These are phyloP conservation scores for Promerops cafer DNA, from an alignment of 2,113 vertebrate genomes.

Conservation along the genomic window DNA sequence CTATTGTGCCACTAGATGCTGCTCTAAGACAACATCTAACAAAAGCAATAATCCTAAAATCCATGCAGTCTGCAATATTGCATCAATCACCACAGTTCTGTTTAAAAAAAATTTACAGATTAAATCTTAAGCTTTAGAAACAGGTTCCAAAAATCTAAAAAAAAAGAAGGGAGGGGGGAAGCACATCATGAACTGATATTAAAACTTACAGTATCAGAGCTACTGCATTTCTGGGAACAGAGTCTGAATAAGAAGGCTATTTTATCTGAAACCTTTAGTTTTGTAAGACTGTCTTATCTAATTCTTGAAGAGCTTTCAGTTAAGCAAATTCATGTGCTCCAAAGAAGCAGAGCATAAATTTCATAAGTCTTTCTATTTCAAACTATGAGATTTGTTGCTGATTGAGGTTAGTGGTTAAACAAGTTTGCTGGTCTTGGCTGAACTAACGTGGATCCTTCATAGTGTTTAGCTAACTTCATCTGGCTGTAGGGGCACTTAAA, in stretches of 20 bases:
- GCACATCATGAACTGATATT: conserved; percentile 25
- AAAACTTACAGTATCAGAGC: conserved; percentile 7
- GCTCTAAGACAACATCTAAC: conserved; percentile 72
- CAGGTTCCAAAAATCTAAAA: not conserved
- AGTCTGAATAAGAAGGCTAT: not conserved
- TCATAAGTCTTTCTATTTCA: not conserved
- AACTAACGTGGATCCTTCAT: not conserved
- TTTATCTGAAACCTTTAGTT: not conserved
- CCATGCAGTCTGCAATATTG: not conserved
- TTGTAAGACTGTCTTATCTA: conserved; percentile 7
- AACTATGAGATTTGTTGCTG: not conserved
- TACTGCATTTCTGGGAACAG: not conserved
- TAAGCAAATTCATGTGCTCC: not conserved
- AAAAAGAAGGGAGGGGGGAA: not conserved
- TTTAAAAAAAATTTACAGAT: conserved; percentile 57
- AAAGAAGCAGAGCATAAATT: not conserved
- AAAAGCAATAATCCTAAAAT: not conserved
- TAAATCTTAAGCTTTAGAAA: conserved; percentile 62
- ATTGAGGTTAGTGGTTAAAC: not conserved
- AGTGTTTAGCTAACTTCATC: not conserved
- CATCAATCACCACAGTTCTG: conserved; percentile 27
- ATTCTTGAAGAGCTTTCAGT: not conserved
- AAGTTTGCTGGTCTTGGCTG: not conserved
- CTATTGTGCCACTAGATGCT: conserved; percentile 71
- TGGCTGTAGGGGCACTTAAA: not conserved